Conservation (phyloP, 2,888 invertebrate species). For the Atrina japonica region DNA sequence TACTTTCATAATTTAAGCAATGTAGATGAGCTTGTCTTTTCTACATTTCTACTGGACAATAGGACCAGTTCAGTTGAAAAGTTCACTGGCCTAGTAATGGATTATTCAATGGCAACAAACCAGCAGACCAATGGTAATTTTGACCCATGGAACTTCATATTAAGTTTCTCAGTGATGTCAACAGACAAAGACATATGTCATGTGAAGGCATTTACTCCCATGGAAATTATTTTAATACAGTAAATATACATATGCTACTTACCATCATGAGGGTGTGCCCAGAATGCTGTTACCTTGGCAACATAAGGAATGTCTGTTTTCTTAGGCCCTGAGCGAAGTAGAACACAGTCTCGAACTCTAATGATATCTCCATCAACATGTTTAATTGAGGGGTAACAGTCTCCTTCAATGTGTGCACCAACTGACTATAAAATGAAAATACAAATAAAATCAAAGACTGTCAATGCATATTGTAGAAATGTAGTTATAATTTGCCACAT, state of each 20-base stretch:
- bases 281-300: constrained; percentile 95
- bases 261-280: constrained; percentile 97
- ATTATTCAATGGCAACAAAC: too few relatives aligned
- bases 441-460: too few relatives aligned
- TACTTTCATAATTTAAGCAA: too few relatives aligned
- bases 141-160: constrained; percentile 2
- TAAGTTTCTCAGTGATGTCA: neutral
- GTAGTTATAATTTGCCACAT: neutral
- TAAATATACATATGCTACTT: constrained; percentile 67
- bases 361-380: constrained; percentile 93
- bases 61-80: too few relatives aligned
- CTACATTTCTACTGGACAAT: too few relatives aligned
- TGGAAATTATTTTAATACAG: too few relatives aligned
- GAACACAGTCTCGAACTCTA: constrained; percentile 93
- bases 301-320: constrained; percentile 95
- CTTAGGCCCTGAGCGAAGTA: constrained; percentile 91
- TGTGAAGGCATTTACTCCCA: too few relatives aligned
- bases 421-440: constrained; percentile 84
- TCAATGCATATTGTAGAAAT: neutral
- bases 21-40: too few relatives aligned
- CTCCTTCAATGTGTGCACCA: constrained; percentile 87
- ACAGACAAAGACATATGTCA: neutral
- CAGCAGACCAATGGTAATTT: too few relatives aligned
- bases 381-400: constrained; percentile 94
- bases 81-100: too few relatives aligned